phyloP scores from a whole-genome alignment of 2,113 vertebrate species.

The Tympanuchus pallidicinctus region DNA sequence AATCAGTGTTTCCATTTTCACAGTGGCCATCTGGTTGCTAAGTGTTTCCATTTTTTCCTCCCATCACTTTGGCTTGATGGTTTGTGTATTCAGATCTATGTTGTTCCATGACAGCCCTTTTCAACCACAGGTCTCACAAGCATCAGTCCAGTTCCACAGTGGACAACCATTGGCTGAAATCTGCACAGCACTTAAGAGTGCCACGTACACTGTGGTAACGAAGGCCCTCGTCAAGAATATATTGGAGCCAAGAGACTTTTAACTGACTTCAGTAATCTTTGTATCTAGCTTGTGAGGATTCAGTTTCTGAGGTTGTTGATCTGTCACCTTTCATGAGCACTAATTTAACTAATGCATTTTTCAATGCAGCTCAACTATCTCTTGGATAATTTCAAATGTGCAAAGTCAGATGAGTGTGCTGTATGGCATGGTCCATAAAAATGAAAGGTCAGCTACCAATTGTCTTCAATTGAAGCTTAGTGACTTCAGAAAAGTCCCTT shows the following conservation, averaged over 20 bases:
- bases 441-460: constrained; percentile 67
- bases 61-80: not conserved
- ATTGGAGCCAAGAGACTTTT: not conserved
- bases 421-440: not conserved
- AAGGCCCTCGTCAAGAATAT: not conserved
- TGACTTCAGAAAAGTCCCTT: constrained; percentile 30
- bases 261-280: not conserved
- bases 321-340: not conserved
- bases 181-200: not conserved
- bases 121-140: not conserved
- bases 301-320: constrained; percentile 1
- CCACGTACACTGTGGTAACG: fast-evolving
- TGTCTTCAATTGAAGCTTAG: constrained; percentile 36
- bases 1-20: not conserved
- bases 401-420: constrained; percentile 44
- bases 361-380: not conserved
- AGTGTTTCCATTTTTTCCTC: not conserved
- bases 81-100: not conserved
- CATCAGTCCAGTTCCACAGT: not conserved
- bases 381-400: constrained; percentile 42
- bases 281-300: fast-evolving
- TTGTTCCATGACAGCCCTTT: not conserved
- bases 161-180: not conserved
- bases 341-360: constrained; percentile 25
- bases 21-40: too few species aligned